A percentile compares a stretch with the other conserved stretches of the same genome.
phyloP scores from a whole-genome alignment of 2,113 vertebrate species.

The Clinocottus analis region DNA sequence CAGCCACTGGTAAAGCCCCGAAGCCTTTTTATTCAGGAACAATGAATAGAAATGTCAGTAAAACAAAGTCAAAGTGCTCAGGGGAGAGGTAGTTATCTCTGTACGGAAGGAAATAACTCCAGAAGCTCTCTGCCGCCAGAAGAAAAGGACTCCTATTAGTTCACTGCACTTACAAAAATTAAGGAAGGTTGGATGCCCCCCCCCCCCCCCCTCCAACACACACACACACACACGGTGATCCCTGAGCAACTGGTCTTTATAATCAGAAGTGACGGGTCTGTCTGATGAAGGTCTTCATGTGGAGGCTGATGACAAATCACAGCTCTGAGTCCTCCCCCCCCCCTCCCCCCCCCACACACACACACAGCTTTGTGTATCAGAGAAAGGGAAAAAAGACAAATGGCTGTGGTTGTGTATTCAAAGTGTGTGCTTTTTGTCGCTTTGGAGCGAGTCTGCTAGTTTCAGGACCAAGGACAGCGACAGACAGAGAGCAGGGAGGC shows the following conservation, averaged over 20 bases:
- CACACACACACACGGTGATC: slow-evolving; percentile 15
- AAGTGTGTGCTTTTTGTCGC: slow-evolving; percentile 13
- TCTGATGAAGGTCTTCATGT: slow-evolving; percentile 78
- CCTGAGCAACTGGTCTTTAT: slow-evolving; percentile 54
- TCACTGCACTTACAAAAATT: not conserved
- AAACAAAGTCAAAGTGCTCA: slow-evolving; percentile 16
- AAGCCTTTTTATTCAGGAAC: slow-evolving; percentile 28
- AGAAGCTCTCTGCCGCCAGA: too few relatives aligned
- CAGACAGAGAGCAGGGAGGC: slow-evolving; percentile 21
- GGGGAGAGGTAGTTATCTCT: not conserved
- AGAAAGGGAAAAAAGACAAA: slow-evolving; percentile 19
- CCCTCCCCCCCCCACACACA: slow-evolving; percentile 1
- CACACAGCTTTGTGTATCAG: not conserved
- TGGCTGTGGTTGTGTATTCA: not conserved
- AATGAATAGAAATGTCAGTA: not conserved
- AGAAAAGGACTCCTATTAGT: too few relatives aligned
- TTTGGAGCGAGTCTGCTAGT: not conserved
- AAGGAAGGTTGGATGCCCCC: not conserved
- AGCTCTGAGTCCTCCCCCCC: slow-evolving; percentile 68
- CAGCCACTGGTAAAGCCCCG: not conserved
- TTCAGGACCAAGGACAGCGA: slow-evolving; percentile 77
- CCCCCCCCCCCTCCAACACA: slow-evolving; percentile 29
- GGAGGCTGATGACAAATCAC: slow-evolving; percentile 77
- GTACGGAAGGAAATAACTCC: not conserved
- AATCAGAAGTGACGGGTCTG: slow-evolving; percentile 76